Evolutionary conservation across 2,888 invertebrate genomes (phyloP), one percentile per base, ranked within the genome.

Genomic region (Erebia aethiops): DNA sequence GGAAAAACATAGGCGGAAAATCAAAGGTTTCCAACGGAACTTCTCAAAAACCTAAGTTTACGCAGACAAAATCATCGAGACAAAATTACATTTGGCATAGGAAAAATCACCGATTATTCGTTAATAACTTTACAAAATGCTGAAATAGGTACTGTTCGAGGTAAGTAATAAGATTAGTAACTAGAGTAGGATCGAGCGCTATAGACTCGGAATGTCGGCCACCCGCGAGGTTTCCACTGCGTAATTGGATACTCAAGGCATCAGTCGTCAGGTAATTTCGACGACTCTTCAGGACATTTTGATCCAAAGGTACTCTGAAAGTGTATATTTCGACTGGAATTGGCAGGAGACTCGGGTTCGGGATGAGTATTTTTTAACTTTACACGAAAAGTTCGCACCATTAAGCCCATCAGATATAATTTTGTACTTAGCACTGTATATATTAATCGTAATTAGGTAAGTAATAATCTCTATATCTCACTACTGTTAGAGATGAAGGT

Each of bases 191-290:
- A 60, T 41, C 41, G 16, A 60, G 35, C 43, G 60, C 16, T 60
- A 41, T 66, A 68, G 41, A 65, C 60, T 69, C 51, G 72, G 76
- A 77, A 75, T 70, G 72, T 78, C 79, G 81, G 81, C 80, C 76
- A 80, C 78, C 78, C 76, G 76, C 77, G 76, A 75, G 77, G 76
- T 72, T 75, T 78, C 73, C 72, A 65, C 74, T 77, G 74, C 74
- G 84, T 89, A 88, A 90, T 88, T 85, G 82, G 87, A 89, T 88
- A 88, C 82, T 82, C 80, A 79, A 80, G 82, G 84, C 78, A 78
- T 83, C 82, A 85, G 86, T 87, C 82, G 79, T 78, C 80, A 80
- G 80, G 80, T 73, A 84, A 84, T 86, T 83, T 82, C 81, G 82
- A 87, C 86, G 85, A 83, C 86, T 84, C 80, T 83, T 83, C 81